These are phyloP conservation scores for Centropus bengalensis DNA, from an alignment of 2,113 vertebrate species.

Conservation along the genomic window DNA sequence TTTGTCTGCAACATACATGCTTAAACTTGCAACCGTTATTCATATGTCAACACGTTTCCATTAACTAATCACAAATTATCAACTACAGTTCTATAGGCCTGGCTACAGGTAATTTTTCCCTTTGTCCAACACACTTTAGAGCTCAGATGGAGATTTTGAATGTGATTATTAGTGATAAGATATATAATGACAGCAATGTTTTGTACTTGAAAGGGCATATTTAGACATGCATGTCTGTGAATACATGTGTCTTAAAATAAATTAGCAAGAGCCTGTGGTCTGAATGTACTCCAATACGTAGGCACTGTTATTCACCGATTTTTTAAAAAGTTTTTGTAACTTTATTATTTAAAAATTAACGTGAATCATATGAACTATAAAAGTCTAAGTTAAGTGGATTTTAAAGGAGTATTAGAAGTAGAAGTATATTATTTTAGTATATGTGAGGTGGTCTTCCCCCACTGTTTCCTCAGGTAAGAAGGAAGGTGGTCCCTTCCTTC, in stretches of 20 bases:
- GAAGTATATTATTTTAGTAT: neutral
- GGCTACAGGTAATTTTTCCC: neutral
- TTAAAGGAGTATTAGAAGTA: neutral
- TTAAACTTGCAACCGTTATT: neutral
- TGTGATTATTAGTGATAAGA: neutral
- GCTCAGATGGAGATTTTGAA: neutral
- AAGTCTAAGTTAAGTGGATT: neutral
- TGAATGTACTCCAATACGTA: neutral
- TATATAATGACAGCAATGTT: neutral
- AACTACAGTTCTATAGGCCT: neutral
- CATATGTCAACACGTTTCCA: conserved; percentile 22
- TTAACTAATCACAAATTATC: conserved; percentile 30
- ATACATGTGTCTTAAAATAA: neutral
- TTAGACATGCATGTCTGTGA: neutral
- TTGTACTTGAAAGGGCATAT: neutral
- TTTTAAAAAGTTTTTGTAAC: neutral
- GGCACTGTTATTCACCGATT: neutral
- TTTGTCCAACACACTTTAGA: neutral
- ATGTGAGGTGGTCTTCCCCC: neutral
- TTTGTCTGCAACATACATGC: neutral
- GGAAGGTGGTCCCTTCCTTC: neutral
- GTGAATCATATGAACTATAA: neutral
- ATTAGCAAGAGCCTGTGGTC: neutral
- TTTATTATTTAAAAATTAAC: neutral
- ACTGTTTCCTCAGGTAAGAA: neutral